Evolutionary conservation across 2,888 invertebrate species (phyloP).

Genomic region (Schizaphis graminum): DNA sequence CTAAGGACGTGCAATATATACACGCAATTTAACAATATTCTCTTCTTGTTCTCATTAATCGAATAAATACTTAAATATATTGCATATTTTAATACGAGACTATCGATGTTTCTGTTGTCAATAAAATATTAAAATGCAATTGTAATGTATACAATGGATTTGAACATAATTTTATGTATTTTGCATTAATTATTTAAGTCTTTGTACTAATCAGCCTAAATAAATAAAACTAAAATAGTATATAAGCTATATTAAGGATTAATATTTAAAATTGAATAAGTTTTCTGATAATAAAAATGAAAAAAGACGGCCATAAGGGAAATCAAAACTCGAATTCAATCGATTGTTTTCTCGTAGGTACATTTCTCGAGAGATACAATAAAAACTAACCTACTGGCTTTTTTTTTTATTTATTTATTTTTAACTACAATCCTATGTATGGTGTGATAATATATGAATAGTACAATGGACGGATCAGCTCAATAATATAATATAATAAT

Average conservation of each 20-base stretch:
- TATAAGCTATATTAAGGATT: background rate
- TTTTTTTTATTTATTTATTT: conserved; percentile 20
- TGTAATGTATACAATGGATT: background rate
- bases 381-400: conserved; percentile 11
- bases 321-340: conserved; percentile 51
- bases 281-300: conserved; percentile 22
- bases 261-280: conserved; percentile 28
- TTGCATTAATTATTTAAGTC: background rate
- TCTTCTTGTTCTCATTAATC: background rate
- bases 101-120: background rate
- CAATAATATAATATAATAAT: background rate
- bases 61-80: background rate
- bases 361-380: conserved; percentile 40
- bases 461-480: background rate
- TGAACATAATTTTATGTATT: background rate
- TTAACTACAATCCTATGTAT: background rate
- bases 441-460: background rate
- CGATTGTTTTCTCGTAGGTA: conserved; percentile 37
- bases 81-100: background rate
- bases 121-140: conserved; percentile 13
- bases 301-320: conserved; percentile 36
- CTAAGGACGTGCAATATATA: background rate
- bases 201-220: background rate
- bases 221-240: conserved; percentile 7
- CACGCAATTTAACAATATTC: background rate